Evolutionary conservation across 1,140 invertebrate genomes (phyloP), one percentile per base, ranked within the genome.

Genomic region (Patella vulgata): DNA sequence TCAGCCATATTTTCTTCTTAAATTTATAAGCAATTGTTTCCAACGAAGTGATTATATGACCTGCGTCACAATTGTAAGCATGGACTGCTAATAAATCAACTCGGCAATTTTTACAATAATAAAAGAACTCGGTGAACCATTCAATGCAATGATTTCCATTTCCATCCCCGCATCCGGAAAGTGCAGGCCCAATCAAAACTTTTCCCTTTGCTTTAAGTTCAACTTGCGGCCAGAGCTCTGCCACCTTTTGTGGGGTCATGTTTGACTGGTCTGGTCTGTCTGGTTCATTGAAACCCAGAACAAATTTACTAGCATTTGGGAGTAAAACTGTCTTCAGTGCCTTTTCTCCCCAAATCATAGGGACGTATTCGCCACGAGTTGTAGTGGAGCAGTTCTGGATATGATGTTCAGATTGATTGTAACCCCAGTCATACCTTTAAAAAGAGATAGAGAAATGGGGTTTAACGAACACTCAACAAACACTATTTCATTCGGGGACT

Each of bases 91-190:
- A 14, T 17, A 0, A 28, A 27, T 58, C 52, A 21, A 61, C 50
- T 12, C 42, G 42, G 31, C 55, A 57, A 19, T 40, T 54, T n/a
- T 23, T 36, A 19, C 62, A 64, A n/a, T 51, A 21, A 1, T 55
- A 21, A 50, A 63, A 63, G 33, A 63, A 63, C 42, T 54, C 60
- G 27, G 19, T 27, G 28, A 50, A 50, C 48, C 48, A 50, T 14
- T 40, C 40, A 17, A 53, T 52, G 14, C 33, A 36, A 36, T 36
- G 5, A 5, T 36, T 5, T 8, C 6, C 33, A 5, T 36, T 5
- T 8, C 6, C 33, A 36, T 36, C 14, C 6, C 33, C 14, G 17
- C 46, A 48, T 48, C 46, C 21, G 25, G 46, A 17, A n/a, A 28
- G 46, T 3, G 46, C 46, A 8, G 46, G 46, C 4, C 46, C 25